A percentile compares a stretch with the other conserved stretches of the same genome.
Conservation (phyloP, 2,888 invertebrate genomes). For the Adelognathus sp. region DNA sequence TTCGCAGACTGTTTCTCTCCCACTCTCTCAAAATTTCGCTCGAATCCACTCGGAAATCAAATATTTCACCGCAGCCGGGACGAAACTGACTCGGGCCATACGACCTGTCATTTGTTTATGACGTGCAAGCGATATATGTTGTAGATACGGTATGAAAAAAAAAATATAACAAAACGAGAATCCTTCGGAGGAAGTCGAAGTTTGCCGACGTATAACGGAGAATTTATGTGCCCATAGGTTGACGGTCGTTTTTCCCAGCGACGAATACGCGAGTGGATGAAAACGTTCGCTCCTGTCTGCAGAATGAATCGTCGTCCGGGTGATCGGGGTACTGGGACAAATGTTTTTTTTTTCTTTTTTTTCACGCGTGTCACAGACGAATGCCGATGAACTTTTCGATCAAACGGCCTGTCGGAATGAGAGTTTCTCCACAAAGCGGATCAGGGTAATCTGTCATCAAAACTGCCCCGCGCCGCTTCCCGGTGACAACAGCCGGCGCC, state of each 20-base stretch:
- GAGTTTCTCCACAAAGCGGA: conserved; percentile 79
- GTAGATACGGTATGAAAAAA: conserved; percentile 1
- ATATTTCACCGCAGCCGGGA: conserved; percentile 60
- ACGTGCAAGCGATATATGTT: conserved; percentile 38
- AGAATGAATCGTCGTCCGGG: conserved; percentile 50
- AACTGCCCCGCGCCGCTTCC: conserved; percentile 70
- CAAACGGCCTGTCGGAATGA: conserved; percentile 80
- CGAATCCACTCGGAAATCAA: conserved; percentile 65
- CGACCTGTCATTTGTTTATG: conserved; percentile 56
- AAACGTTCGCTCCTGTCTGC: conserved; percentile 41
- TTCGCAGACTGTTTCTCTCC: conserved; percentile 60
- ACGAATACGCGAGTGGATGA: conserved; percentile 21
- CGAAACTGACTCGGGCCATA: conserved; percentile 49
- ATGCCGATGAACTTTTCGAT: conserved; percentile 80
- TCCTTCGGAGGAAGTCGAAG: conserved; percentile 25
- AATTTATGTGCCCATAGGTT: conserved; percentile 3
- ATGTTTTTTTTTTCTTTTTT: conserved; percentile 68
- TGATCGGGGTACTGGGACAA: conserved; percentile 60
- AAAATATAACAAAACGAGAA: conserved; percentile 10
- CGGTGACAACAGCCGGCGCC: conserved; percentile 77
- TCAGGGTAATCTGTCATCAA: conserved; percentile 81
- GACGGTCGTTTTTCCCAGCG: conserved; percentile 19
- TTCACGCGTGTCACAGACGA: conserved; percentile 80
- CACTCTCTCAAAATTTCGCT: conserved; percentile 63
- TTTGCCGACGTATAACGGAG: conserved; percentile 4